These are phyloP conservation scores for Prunella strophiata DNA, from an alignment of 2,797 vertebrate species.

Conservation along the genomic window DNA sequence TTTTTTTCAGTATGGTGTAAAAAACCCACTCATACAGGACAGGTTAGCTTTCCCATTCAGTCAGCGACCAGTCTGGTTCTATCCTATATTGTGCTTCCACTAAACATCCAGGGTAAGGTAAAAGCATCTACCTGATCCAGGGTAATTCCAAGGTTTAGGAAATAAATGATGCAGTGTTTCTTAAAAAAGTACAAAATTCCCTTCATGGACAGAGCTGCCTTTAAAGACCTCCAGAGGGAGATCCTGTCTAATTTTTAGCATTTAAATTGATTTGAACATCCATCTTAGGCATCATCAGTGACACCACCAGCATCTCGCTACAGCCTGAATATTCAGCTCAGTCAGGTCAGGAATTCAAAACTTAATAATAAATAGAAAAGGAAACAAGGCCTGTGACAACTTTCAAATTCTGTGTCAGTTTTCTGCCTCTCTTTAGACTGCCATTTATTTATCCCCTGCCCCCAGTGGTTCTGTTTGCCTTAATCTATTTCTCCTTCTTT, in stretches of 20 bases:
- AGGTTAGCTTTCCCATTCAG: background rate
- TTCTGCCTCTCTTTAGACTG: background rate
- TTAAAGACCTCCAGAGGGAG: conserved; percentile 61
- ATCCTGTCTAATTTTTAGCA: conserved; percentile 4
- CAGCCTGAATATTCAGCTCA: background rate
- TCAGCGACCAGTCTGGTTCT: background rate
- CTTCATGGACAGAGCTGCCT: conserved; percentile 2
- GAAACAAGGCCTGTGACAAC: background rate
- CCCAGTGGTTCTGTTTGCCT: background rate
- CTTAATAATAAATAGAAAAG: background rate
- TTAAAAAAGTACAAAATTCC: background rate
- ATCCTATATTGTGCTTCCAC: background rate
- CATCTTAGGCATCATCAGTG: background rate
- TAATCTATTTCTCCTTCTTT: background rate
- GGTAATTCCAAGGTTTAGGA: background rate
- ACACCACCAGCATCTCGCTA: background rate
- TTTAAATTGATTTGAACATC: background rate
- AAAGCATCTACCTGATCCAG: background rate
- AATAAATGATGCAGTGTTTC: background rate
- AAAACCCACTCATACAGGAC: background rate
- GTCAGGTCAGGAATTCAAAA: background rate
- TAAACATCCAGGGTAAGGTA: background rate
- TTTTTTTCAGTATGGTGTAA: background rate
- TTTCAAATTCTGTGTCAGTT: background rate
- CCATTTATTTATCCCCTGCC: background rate